Base-by-base conservation (phyloP, 64 coral and sea anemone genomes). In the Porites lutea region DNA sequence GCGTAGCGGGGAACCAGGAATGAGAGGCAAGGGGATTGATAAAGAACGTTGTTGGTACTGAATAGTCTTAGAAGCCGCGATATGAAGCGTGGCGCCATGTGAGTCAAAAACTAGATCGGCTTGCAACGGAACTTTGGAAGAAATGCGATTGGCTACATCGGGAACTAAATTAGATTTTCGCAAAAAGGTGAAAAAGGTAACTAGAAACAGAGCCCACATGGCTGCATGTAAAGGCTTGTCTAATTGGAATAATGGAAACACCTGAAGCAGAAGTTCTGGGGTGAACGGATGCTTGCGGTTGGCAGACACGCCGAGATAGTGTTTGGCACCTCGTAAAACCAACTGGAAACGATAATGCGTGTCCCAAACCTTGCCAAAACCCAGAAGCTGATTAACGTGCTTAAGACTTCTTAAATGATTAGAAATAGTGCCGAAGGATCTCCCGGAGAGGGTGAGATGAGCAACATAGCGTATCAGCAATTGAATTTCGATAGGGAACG, bases 41-140 rank as follows among this genome's bases (percentile, higher is more conserved):
- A 84, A 84, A 44, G 58, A 19, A 43, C 79, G 20, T 59, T 63
- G 20, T 16, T 55, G 53, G 27, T 20, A 82, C 60, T 82, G 79
- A 82, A 82, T 82, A 22, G 79, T 60, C 79, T 82, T 82, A 82
- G 79, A 9, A 13, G 48, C 79, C 27, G n/a, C 10, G 27, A 82
- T 62, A 82, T 65, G 62, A 65, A 65, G 62, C 13, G 62, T 65
- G 18, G 62, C 3, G 4, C 62, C 53, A 0, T 65, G 62, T 2
- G 62, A 8, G 62, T 65, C 18, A n/a, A 65, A 65, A 65, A 65
- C 62, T n/a, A 70, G 22, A 70, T 70, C 20, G 8, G 67, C 67
- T 7, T 0, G 18, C 19, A 22, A 21, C 18, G 18, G 59, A 62
- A 63, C 43, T 85, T 85, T 85, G 45, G 54, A 43, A 45, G 82